Evolutionary conservation across 2,888 invertebrate genomes (phyloP).

Genomic region (Microctonus hyperodae): DNA sequence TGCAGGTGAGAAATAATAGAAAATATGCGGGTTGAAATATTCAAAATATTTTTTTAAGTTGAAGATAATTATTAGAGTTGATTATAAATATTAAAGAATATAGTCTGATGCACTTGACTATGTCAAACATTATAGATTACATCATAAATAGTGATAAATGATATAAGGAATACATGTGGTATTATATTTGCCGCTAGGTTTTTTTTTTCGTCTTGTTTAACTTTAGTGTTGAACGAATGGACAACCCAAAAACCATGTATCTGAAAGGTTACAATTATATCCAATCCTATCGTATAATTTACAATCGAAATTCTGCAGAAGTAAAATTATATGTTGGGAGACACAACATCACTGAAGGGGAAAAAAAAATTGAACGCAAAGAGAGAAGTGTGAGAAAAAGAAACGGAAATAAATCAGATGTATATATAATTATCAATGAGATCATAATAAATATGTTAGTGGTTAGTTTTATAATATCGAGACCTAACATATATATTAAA

Average conservation of each 20-base stretch:
- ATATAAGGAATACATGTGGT: background rate
- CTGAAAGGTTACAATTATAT: constrained; percentile 44
- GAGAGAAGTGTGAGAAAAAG: background rate
- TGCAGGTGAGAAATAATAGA: background rate
- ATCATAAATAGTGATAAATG: background rate
- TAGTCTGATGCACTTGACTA: background rate
- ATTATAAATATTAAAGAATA: background rate
- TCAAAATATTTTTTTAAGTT: background rate
- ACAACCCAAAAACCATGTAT: constrained; percentile 15
- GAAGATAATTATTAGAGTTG: background rate
- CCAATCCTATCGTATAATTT: constrained; percentile 38
- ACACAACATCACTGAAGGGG: constrained; percentile 22
- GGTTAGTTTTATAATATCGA: background rate
- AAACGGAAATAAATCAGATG: constrained; percentile 2
- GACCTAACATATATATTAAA: background rate
- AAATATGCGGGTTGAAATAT: background rate
- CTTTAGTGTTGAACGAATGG: background rate
- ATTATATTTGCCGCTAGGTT: background rate
- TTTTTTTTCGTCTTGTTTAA: background rate
- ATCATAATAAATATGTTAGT: constrained; percentile 3
- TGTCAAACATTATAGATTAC: background rate
- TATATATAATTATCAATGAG: constrained; percentile 12
- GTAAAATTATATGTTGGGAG: constrained; percentile 11
- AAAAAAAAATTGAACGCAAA: background rate
- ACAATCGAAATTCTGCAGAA: constrained; percentile 34